Conservation (phyloP, 2,113 vertebrate genomes). For the Cacatua alba region DNA sequence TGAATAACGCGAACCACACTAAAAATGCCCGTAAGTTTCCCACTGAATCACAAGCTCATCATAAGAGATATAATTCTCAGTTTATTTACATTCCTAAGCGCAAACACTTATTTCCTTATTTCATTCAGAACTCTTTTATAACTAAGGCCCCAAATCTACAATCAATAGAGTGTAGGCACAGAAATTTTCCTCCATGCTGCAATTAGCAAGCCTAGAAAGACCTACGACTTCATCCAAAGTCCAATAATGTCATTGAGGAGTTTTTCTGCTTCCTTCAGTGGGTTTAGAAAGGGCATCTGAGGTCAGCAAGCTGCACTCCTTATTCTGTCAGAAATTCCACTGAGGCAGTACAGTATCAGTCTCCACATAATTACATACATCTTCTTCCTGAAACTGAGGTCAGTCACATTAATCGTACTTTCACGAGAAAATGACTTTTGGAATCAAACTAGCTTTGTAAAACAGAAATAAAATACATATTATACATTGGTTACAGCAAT, state of each 20-base stretch:
- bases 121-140: constrained; percentile 4
- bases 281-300: neutral
- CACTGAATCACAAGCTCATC: neutral
- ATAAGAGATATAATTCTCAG: neutral
- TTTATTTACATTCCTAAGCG: constrained; percentile 26
- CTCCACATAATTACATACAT: constrained; percentile 43
- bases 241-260: neutral
- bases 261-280: neutral
- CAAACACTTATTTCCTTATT: neutral
- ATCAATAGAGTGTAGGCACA: neutral
- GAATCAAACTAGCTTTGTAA: constrained; percentile 13
- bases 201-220: neutral
- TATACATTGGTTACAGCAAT: neutral
- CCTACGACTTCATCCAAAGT: neutral
- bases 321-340: constrained; percentile 54
- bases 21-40: neutral
- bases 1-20: neutral
- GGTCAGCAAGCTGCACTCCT: constrained; percentile 33
- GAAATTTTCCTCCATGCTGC: neutral
- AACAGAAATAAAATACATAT: constrained; percentile 25
- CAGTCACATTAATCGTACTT: constrained; percentile 16
- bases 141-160: neutral
- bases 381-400: constrained; percentile 56
- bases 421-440: constrained; percentile 49
- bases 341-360: constrained; percentile 31